Percentiles rank a stretch among this genome's conserved stretches.
Conservation (phyloP, 2,113 vertebrate genomes). For the Morphnarchus princeps region DNA sequence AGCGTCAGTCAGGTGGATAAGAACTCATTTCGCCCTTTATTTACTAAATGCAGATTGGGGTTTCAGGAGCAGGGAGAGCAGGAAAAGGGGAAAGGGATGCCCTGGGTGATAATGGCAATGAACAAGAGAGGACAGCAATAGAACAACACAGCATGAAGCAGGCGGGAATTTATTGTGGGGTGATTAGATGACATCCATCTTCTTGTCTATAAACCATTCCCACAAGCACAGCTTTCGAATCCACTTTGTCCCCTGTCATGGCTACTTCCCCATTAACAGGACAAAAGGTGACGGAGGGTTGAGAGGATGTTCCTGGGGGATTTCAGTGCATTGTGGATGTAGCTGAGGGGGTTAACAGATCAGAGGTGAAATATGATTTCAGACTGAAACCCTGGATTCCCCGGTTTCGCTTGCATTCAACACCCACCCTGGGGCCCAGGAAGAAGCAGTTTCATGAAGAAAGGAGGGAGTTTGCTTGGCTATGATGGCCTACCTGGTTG, state of each 20-base stretch:
- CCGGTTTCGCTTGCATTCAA: not conserved
- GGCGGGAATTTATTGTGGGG: not conserved
- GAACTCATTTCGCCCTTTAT: slow-evolving; percentile 4
- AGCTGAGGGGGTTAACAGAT: not conserved
- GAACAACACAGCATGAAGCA: not conserved
- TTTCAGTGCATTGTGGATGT: not conserved
- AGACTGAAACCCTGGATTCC: not conserved
- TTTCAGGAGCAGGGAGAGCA: not conserved
- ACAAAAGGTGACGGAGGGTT: not conserved
- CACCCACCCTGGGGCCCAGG: not conserved
- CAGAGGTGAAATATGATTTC: not conserved
- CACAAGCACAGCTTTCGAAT: not conserved
- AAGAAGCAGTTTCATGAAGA: not conserved
- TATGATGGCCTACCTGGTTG: not conserved
- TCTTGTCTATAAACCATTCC: slow-evolving; percentile 18
- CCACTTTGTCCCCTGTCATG: not conserved
- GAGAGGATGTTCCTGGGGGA: not conserved
- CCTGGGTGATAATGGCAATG: slow-evolving; percentile 10
- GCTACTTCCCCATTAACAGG: not conserved
- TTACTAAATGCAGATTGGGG: slow-evolving; percentile 41
- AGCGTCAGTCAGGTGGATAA: not conserved
- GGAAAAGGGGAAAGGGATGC: not conserved
- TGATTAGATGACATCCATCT: slow-evolving; percentile 37
- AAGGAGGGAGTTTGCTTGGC: not conserved
- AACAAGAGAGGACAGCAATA: not conserved